phyloP scores from a whole-genome alignment of 1,140 invertebrate species.

The Euglossa dilemma region DNA sequence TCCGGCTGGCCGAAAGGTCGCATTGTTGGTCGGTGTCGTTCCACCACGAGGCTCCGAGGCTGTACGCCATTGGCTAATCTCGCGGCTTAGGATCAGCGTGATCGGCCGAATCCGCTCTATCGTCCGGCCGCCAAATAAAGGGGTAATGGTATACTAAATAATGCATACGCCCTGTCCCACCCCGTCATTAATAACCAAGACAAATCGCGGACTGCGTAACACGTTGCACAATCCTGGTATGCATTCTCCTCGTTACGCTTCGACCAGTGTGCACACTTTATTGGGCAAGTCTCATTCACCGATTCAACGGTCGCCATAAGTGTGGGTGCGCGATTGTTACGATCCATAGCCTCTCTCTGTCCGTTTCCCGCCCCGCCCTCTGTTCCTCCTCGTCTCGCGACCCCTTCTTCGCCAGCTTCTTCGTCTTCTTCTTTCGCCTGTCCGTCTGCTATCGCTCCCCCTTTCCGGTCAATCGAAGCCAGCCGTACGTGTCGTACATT shows the following conservation, averaged over 20 bases:
- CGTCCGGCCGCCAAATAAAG: conserved; percentile 33
- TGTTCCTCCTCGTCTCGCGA: not conserved
- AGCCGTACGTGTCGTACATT: conserved; percentile 53
- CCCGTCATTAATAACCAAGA: conserved; percentile 51
- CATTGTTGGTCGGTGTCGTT: not conserved
- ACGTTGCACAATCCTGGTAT: conserved; percentile 56
- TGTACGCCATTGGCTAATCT: too few species aligned
- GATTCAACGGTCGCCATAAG: not conserved
- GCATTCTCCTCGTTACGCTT: conserved; percentile 53
- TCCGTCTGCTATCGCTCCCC: conserved; percentile 42
- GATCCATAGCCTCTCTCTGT: conserved; percentile 35
- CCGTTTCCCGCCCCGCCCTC: not conserved
- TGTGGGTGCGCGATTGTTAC: conserved; percentile 38
- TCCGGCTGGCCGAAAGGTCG: not conserved
- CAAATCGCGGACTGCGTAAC: conserved; percentile 48
- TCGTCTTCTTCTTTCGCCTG: not conserved
- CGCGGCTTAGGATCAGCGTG: not conserved
- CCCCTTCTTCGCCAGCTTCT: not conserved
- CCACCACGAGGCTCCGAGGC: too few species aligned
- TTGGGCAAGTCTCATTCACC: conserved; percentile 54
- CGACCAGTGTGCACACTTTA: conserved; percentile 41
- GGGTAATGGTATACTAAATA: conserved; percentile 45
- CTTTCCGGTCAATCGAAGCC: conserved; percentile 64
- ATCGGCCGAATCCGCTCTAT: not conserved
- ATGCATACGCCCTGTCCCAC: conserved; percentile 17